Base-by-base conservation (phyloP, 2,113 vertebrate genomes). In the Amphiprion ocellaris region DNA sequence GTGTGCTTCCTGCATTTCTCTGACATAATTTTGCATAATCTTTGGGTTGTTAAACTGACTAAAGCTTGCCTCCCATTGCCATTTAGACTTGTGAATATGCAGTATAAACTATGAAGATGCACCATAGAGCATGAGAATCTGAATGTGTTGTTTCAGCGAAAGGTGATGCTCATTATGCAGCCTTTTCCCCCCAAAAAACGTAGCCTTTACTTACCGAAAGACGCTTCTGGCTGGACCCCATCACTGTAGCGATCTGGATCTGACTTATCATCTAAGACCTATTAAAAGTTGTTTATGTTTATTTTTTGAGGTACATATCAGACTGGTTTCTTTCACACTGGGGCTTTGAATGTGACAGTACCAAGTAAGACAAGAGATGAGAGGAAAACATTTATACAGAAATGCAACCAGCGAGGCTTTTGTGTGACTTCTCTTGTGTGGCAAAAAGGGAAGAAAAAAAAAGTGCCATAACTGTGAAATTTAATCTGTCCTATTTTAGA, bases 401-500 rank as follows among this genome's bases (percentile, higher is more conserved):
- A 82, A 70, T 54, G 55, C 62, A 76, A 77, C 74, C 39, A 50
- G 69, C 70, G 41, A 59, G 2, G 9, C 63, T 79, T 69, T 69
- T 75, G 46, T 70, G 63, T 15, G 79, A 83, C 84, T 81, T 58
- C 26, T 66, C 24, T 54, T 21, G 3, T 30, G 30, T 47, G 68
- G 70, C 71, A 63, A 66, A 68, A 60, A 44, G 6, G 59, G 39
- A 63, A n/a, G 7, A 23, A 26, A 50, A 14, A 52, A 50, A 54
- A 44, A 50, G 65, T 69, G 76, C 56, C 56, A 69, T 64, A 77
- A 79, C 61, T 83, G 83, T 85, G 81, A 86, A 89, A 90, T 80
- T 65, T 5, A 74, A 92, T 90, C 75, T 63, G 86, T 83, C 81
- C 71, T 86, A 78, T 83, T 90, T 90, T 76, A 79, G 82, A 88